Evolutionary conservation across 2,797 vertebrate species (phyloP), one percentile per base, ranked within the genome.

Genomic region (Eulemur mongoz): DNA sequence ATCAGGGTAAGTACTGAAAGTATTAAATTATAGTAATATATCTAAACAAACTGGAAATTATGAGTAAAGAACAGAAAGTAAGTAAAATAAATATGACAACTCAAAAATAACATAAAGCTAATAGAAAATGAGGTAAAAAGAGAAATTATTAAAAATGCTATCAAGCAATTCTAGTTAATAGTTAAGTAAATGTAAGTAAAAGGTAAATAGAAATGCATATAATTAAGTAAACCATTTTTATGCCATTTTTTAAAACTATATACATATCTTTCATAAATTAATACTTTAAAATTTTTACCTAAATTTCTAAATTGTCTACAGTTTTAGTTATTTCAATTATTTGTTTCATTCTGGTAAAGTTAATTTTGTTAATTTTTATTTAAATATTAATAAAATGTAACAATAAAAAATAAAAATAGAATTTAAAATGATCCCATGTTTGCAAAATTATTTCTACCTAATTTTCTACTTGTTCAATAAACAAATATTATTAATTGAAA

Each of bases 31-130:
- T 69, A 40, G 10, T 25, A 67, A 57, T 70, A 87, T 11, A 15
- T 50, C 25, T 7, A 61, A 80, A 69, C 32, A 76, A 50, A 80
- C 50, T 48, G 40, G n/a, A 84, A 79, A 76, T 30, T 63, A 43
- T 59, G 7, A 72, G 10, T 88, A 70, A 83, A 87, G 30, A 73
- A 86, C 15, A 73, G n/a, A 93, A 91, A 81, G n/a, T 25, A 94
- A 93, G 14, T 50, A 80, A 83, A 94, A 83, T 97, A 67, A 92
- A 84, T 76, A 35, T 70, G 14, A 59, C 15, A 48, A 76, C 22
- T 30, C 75, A 45, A 84, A 84, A 76, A 82, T 65, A 92, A 87
- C 30, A 88, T 9, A 70, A 43, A 81, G 15, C 73, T 59, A 78
- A n/a, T 25, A 20, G n/a, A 84, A 69, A 73, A 70, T 35, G 40